These are phyloP conservation scores for Psettodes erumei DNA, from an alignment of 2,113 vertebrate genomes.

Conservation along the genomic window DNA sequence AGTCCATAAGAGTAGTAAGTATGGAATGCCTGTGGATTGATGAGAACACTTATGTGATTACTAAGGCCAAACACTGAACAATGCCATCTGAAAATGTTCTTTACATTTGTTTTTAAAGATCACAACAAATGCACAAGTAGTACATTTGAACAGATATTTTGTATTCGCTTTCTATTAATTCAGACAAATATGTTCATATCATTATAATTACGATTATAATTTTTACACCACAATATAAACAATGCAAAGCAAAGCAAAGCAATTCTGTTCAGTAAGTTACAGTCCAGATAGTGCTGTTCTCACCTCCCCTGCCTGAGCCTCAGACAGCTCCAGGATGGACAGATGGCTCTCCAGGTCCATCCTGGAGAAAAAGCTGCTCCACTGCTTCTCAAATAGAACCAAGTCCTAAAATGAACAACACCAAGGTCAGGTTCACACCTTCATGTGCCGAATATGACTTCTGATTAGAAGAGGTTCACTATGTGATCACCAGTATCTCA, in stretches of 20 bases:
- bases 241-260: too few relatives aligned
- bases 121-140: neutral
- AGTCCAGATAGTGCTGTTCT: neutral
- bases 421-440: neutral
- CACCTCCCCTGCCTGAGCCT: constrained; percentile 96
- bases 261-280: neutral
- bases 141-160: too few relatives aligned
- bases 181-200: neutral
- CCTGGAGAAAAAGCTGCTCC: constrained; percentile 91
- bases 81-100: neutral
- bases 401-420: constrained; percentile 85
- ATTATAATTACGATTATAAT: neutral
- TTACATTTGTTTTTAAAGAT: neutral
- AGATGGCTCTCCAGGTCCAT: constrained; percentile 93
- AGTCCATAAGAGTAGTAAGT: constrained; percentile 95
- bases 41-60: constrained; percentile 2
- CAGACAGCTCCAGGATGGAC: constrained; percentile 94
- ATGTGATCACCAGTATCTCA: neutral
- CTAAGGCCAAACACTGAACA: neutral
- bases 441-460: neutral
- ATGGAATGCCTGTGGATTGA: constrained; percentile 87
- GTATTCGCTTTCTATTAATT: neutral
- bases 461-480: neutral
- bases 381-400: constrained; percentile 90
- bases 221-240: neutral